A percentile compares a stretch with the other conserved stretches of the same genome.
Conservation (phyloP, 2,797 vertebrate genomes). For the Corythornis leucogaster region DNA sequence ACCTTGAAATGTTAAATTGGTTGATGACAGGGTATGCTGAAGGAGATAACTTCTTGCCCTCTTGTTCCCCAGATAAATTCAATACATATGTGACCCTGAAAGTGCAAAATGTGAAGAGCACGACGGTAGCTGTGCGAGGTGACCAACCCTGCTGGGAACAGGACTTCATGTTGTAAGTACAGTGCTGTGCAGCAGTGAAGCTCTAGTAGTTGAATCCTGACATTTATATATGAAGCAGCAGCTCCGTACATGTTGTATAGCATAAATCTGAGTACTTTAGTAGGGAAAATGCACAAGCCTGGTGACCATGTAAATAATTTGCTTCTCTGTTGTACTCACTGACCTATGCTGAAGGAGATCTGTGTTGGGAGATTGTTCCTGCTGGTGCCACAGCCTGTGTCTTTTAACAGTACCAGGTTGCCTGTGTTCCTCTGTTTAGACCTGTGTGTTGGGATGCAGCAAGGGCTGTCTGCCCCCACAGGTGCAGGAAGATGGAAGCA, state of each 20-base stretch:
- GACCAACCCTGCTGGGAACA: conserved; percentile 97
- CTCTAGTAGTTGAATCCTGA: background rate
- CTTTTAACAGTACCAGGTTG: background rate
- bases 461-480: accelerated
- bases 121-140: conserved; percentile 91
- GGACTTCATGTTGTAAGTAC: conserved; percentile 99
- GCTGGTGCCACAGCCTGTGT: accelerated
- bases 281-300: background rate
- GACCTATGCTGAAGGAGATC: background rate
- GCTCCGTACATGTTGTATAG: background rate
- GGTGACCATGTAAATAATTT: background rate
- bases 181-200: accelerated
- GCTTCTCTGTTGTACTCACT: accelerated
- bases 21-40: background rate
- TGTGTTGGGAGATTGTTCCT: background rate
- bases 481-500: background rate
- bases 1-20: background rate
- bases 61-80: conserved; percentile 88
- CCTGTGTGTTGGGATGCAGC: background rate
- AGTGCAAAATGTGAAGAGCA: conserved; percentile 98
- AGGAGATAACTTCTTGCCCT: background rate
- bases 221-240: background rate
- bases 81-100: conserved; percentile 96
- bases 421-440: background rate
- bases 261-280: background rate